Evolutionary conservation across 2,888 invertebrate genomes (phyloP).

Genomic region (Eudasyphora cyanicolor): DNA sequence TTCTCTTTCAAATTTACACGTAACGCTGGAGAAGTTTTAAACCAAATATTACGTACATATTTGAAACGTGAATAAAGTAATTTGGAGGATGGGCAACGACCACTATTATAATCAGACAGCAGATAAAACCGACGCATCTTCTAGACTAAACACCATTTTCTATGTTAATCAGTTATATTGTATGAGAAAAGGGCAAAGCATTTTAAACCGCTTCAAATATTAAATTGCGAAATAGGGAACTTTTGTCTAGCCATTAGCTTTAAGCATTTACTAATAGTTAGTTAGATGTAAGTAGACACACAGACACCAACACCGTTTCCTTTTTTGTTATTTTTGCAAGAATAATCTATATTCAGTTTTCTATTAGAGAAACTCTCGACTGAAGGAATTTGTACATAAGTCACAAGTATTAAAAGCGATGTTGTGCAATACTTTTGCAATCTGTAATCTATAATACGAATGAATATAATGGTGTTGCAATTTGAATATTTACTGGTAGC

Average conservation of each 20-base stretch:
- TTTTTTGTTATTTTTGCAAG: not conserved
- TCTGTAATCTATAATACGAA: constrained; percentile 1
- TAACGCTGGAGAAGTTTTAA: constrained; percentile 74
- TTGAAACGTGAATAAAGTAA: constrained; percentile 30
- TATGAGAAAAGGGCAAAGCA: constrained; percentile 41
- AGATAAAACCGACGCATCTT: constrained; percentile 19
- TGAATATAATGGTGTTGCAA: not conserved
- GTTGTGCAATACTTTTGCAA: not conserved
- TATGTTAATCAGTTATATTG: constrained; percentile 41
- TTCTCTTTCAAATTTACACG: constrained; percentile 83
- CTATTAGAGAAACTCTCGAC: constrained; percentile 42
- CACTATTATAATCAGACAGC: constrained; percentile 6
- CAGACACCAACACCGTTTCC: constrained; percentile 11
- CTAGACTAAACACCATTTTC: constrained; percentile 22
- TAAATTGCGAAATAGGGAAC: constrained; percentile 75
- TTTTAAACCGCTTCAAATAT: constrained; percentile 42
- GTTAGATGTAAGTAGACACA: constrained; percentile 55
- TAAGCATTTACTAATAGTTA: constrained; percentile 61
- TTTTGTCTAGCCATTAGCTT: constrained; percentile 77
- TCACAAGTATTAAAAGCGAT: constrained; percentile 50
- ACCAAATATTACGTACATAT: constrained; percentile 32
- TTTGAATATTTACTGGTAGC: not conserved
- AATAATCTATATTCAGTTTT: constrained; percentile 23
- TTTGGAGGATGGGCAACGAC: constrained; percentile 7
- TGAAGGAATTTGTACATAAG: constrained; percentile 58